These are phyloP conservation scores for Melanostoma scalare DNA, from an alignment of 2,888 invertebrate genomes.

Conservation along the genomic window DNA sequence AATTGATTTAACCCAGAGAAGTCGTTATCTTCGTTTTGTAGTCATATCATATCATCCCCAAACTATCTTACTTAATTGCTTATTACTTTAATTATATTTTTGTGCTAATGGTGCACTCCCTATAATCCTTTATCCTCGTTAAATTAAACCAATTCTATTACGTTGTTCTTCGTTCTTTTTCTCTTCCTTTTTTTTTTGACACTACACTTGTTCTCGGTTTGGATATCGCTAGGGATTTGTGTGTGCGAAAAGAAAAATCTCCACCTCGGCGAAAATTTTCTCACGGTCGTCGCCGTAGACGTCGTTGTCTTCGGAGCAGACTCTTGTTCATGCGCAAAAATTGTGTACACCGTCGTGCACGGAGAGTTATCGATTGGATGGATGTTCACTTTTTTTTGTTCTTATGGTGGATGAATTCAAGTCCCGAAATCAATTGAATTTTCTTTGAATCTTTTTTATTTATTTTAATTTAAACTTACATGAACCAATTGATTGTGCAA, in stretches of 20 bases:
- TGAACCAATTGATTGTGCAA: conserved; percentile 11
- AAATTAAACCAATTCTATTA: conserved; percentile 17
- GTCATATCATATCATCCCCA: conserved; percentile 3
- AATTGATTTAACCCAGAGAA: conserved; percentile 69
- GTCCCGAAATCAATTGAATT: not conserved
- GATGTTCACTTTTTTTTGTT: not conserved
- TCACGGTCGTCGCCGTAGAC: conserved; percentile 35
- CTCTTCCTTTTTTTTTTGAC: conserved; percentile 25
- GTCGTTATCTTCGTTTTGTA: conserved; percentile 8
- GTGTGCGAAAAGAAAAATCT: conserved; percentile 48
- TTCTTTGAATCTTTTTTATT: not conserved
- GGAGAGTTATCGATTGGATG: conserved; percentile 51
- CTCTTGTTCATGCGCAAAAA: conserved; percentile 70
- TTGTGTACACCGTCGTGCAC: conserved; percentile 52
- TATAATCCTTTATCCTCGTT: conserved; percentile 11
- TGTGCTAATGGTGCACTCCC: not conserved
- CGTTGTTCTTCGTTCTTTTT: conserved; percentile 16
- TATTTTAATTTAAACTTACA: conserved; percentile 4
- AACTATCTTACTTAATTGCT: conserved; percentile 25
- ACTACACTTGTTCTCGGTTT: conserved; percentile 30
- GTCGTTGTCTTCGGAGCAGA: conserved; percentile 19
- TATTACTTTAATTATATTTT: conserved; percentile 45
- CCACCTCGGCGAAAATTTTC: conserved; percentile 57
- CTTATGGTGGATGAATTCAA: conserved; percentile 6
- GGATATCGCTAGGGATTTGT: conserved; percentile 48